Conservation (phyloP, 1,140 invertebrate genomes). For the Sinella curviseta region DNA sequence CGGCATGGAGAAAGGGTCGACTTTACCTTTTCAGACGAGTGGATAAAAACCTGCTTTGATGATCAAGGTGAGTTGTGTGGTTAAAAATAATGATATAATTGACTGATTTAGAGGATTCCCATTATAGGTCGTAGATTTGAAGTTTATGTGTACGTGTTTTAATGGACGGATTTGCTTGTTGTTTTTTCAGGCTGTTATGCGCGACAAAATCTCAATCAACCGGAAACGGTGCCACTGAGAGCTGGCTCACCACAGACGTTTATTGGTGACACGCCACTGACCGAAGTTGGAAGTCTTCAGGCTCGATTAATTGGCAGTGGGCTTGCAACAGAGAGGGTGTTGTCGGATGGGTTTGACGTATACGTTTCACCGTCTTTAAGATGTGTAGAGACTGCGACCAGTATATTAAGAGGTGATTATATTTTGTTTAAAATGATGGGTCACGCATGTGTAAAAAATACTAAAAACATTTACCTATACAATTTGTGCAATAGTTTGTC, state of each 20-base stretch:
- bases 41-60: slow-evolving; percentile 86
- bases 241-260: slow-evolving; percentile 66
- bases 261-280: slow-evolving; percentile 81
- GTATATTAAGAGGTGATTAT: slow-evolving; percentile 63
- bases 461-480: background rate
- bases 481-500: too few species aligned
- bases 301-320: slow-evolving; percentile 67
- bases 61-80: slow-evolving; percentile 61
- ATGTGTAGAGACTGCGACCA: slow-evolving; percentile 84
- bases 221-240: slow-evolving; percentile 42
- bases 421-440: slow-evolving; percentile 9
- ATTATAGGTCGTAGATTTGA: too few species aligned
- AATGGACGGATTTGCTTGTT: slow-evolving; percentile 13
- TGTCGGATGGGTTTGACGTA: slow-evolving; percentile 65
- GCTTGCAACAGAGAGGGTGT: slow-evolving; percentile 64
- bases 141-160: too few species aligned
- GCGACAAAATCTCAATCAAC: background rate
- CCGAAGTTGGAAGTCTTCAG: slow-evolving; percentile 74
- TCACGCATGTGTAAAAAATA: slow-evolving; percentile 14
- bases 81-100: slow-evolving; percentile 53
- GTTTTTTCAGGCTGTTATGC: background rate
- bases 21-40: slow-evolving; percentile 79
- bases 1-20: slow-evolving; percentile 87
- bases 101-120: slow-evolving; percentile 48
- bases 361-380: slow-evolving; percentile 82